Conservation (phyloP, 1,140 invertebrate species). For the Apis florea region DNA sequence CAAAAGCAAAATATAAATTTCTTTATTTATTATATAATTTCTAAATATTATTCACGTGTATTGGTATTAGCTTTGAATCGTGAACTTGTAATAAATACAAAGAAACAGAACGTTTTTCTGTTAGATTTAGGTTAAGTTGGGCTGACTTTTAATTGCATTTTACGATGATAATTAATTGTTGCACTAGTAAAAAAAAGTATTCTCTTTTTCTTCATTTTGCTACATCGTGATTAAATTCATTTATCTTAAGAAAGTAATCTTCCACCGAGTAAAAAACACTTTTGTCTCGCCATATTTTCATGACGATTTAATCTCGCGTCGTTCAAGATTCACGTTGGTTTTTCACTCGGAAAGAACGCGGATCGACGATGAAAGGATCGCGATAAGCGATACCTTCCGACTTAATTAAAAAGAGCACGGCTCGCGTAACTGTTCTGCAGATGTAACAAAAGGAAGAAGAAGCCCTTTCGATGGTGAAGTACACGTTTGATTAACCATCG, state of each 20-base stretch:
- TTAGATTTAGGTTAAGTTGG: no score
- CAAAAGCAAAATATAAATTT: no score
- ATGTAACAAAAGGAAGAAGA: constrained; percentile 36
- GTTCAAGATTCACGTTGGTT: background rate
- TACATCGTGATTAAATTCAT: background rate
- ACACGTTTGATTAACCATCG: constrained; percentile 25
- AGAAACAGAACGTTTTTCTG: no score
- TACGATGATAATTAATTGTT: no score
- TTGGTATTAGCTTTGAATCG: no score
- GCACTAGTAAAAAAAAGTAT: no score
- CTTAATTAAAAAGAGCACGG: constrained; percentile 23
- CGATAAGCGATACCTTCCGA: constrained; percentile 27
- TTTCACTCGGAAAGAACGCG: background rate
- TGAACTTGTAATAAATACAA: no score
- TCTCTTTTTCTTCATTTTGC: no score
- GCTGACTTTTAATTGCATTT: no score
- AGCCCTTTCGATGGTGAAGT: constrained; percentile 13
- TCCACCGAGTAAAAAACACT: background rate
- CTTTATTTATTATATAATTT: no score
- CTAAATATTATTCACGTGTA: no score
- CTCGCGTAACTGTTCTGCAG: constrained; percentile 23
- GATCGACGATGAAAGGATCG: background rate
- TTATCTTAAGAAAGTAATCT: background rate
- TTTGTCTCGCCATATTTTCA: background rate
- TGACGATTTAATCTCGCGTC: background rate